phyloP scores from a whole-genome alignment of 2,888 invertebrate species.

The Tiliacea aurago region DNA sequence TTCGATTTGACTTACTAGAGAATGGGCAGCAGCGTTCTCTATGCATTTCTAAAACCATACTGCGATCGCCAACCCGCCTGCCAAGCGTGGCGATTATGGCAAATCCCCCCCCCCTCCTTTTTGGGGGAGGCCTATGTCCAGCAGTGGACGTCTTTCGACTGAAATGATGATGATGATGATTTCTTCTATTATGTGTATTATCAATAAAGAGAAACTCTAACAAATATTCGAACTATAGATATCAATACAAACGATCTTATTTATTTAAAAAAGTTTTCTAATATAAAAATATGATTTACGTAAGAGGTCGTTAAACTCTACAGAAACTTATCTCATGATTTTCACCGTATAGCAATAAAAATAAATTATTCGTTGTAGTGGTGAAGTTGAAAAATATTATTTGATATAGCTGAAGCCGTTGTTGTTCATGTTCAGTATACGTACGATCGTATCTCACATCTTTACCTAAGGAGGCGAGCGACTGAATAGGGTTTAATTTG shows the following conservation, averaged over 20 bases:
- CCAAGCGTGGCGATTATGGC: too few species aligned
- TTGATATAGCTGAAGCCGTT: slow-evolving; percentile 7
- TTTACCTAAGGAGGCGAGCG: slow-evolving; percentile 62
- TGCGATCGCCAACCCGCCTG: too few species aligned
- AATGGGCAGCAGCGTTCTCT: too few species aligned
- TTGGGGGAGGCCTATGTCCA: too few species aligned
- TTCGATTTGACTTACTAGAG: too few species aligned
- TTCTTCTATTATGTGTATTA: neutral
- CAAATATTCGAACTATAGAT: slow-evolving; percentile 2
- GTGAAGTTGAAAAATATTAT: slow-evolving; percentile 38
- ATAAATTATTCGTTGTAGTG: slow-evolving; percentile 27
- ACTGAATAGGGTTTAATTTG: slow-evolving; percentile 78
- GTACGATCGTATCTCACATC: slow-evolving; percentile 50
- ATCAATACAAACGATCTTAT: neutral
- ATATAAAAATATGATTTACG: slow-evolving; percentile 5
- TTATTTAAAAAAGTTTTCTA: slow-evolving; percentile 13
- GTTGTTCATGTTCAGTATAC: slow-evolving; percentile 25
- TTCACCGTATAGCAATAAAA: slow-evolving; percentile 25
- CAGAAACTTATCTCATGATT: slow-evolving; percentile 31
- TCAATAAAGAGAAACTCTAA: neutral
- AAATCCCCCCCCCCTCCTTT: too few species aligned
- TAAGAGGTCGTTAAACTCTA: slow-evolving; percentile 23
- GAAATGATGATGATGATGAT: too few species aligned
- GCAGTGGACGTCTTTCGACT: too few species aligned
- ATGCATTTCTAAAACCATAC: too few species aligned